Conservation (phyloP, 2,113 vertebrate species). For the Leuciscus idus region DNA sequence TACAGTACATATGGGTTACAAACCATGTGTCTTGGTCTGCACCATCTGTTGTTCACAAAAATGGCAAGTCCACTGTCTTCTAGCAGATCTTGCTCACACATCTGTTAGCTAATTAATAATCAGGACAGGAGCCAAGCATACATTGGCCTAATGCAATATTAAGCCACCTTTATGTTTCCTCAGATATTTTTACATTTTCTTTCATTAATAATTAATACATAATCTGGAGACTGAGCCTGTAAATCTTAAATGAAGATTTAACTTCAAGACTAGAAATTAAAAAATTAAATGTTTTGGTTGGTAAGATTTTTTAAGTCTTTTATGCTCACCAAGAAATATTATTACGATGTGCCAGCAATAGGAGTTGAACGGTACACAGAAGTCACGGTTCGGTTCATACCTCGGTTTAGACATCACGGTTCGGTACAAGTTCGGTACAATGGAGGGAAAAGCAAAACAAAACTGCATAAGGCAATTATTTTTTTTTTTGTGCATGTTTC, state of each 20-base stretch:
- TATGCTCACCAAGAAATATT: too few species aligned
- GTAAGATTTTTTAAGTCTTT: too few species aligned
- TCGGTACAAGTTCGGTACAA: too few species aligned
- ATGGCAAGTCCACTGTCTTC: constrained; percentile 12
- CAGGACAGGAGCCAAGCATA: background rate
- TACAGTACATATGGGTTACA: constrained; percentile 32
- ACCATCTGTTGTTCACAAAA: constrained; percentile 30
- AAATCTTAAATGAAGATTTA: background rate
- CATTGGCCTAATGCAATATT: background rate
- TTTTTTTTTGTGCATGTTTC: too few species aligned
- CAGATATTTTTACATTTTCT: background rate
- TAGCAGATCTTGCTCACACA: background rate
- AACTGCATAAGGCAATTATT: too few species aligned
- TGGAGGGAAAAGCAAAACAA: too few species aligned
- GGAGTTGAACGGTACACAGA: too few species aligned
- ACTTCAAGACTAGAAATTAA: background rate
- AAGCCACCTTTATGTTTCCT: background rate
- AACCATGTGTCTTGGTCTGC: constrained; percentile 11
- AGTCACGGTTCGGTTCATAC: too few species aligned
- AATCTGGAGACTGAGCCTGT: background rate
- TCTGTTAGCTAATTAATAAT: background rate
- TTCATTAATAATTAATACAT: background rate
- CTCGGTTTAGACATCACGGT: too few species aligned
- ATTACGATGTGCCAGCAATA: too few species aligned
- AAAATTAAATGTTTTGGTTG: background rate